Evolutionary conservation across 2,888 invertebrate genomes (phyloP).

Genomic region (Thysanoteuthis rhombus): DNA sequence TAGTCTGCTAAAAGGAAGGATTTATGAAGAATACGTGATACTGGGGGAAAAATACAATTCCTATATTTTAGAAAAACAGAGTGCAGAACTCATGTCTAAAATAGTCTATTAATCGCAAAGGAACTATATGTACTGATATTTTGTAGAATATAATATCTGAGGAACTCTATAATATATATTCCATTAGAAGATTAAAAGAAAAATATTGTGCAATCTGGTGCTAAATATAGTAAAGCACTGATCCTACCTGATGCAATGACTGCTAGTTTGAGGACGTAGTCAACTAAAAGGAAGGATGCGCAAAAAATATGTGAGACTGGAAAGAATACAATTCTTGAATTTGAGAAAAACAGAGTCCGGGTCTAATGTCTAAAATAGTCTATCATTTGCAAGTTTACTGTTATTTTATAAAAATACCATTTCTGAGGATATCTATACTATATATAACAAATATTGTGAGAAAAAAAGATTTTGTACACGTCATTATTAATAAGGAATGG

Average conservation of each 20-base stretch:
- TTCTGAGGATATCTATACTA: no score
- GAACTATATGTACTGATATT: not conserved
- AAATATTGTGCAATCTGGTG: not conserved
- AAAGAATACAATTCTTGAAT: not conserved
- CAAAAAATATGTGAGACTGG: not conserved
- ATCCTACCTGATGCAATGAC: not conserved
- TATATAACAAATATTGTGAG: no score
- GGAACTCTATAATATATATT: no score
- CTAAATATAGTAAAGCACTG: conserved; percentile 17
- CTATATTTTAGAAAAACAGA: not conserved
- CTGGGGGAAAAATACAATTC: no score
- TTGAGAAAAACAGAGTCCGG: no score
- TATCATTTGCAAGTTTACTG: not conserved
- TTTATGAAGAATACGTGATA: not conserved
- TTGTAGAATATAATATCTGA: no score
- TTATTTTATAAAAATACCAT: no score
- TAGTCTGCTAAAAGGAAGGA: not conserved
- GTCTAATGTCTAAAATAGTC: not conserved
- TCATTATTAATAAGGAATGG: no score
- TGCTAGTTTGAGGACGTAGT: not conserved
- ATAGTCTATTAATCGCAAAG: not conserved
- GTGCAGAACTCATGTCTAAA: not conserved
- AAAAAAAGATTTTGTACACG: no score
- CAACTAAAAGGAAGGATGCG: not conserved
- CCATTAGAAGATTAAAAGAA: conserved; percentile 30